Evolutionary conservation across 2,797 vertebrate genomes (phyloP).

Genomic region (Menidia menidia): DNA sequence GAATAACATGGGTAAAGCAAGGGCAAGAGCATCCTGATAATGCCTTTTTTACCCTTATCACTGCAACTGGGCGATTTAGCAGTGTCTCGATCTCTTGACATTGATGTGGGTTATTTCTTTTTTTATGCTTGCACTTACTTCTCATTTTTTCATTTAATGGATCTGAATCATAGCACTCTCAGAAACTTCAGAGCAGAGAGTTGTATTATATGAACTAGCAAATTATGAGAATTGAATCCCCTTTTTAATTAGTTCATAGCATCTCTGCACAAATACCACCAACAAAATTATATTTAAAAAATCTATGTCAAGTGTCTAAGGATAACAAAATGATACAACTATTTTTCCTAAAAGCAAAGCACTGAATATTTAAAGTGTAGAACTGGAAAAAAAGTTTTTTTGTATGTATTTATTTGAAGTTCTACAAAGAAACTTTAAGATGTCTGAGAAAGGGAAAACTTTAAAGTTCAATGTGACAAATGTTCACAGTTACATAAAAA

Average conservation of each 20-base stretch:
- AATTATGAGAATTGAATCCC: no score
- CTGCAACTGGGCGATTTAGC: constrained; percentile 65
- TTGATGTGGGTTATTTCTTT: constrained; percentile 42
- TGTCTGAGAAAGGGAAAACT: neutral
- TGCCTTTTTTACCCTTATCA: constrained; percentile 70
- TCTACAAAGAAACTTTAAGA: constrained; percentile 3
- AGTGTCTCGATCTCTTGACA: constrained; percentile 64
- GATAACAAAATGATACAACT: neutral
- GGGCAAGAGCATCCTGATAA: constrained; percentile 67
- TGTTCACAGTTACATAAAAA: constrained; percentile 10
- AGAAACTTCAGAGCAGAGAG: neutral
- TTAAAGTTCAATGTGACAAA: constrained; percentile 7
- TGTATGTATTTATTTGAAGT: neutral
- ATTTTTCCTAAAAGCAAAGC: neutral
- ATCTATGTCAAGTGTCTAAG: neutral
- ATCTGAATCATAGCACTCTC: constrained; percentile 17
- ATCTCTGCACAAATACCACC: neutral
- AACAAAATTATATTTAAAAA: neutral
- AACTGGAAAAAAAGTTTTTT: neutral
- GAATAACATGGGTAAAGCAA: constrained; percentile 54
- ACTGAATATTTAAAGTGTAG: neutral
- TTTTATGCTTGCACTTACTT: neutral
- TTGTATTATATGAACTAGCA: neutral
- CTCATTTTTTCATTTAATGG: constrained; percentile 15
- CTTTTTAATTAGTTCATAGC: neutral